Conservation (phyloP, 1,140 invertebrate genomes). For the Zaprionus taronus region DNA sequence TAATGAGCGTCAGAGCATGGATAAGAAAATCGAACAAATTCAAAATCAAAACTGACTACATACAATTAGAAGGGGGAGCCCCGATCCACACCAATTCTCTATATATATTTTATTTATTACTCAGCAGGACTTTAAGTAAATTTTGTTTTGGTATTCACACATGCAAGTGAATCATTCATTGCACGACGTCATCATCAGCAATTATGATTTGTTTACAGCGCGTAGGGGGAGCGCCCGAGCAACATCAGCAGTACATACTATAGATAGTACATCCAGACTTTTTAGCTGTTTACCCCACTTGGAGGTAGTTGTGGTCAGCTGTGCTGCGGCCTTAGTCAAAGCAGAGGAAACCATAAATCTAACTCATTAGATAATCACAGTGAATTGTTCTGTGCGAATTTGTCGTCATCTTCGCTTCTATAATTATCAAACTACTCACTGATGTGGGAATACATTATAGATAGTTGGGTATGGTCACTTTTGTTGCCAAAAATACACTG, state of each 20-base stretch:
- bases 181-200: conserved; percentile 57
- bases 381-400: conserved; percentile 24
- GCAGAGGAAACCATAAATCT: conserved; percentile 27
- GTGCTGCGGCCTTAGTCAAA: conserved; percentile 19
- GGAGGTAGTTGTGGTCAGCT: conserved; percentile 14
- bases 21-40: neutral
- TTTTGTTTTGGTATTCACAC: conserved; percentile 16
- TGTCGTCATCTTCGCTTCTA: conserved; percentile 29
- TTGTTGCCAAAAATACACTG: neutral
- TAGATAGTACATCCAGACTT: neutral
- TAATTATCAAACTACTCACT: conserved; percentile 23
- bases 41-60: neutral
- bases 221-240: neutral
- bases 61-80: too few relatives aligned
- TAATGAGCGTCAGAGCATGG: conserved; percentile 2
- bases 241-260: conserved; percentile 36
- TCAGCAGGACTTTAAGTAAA: conserved; percentile 3
- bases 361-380: conserved; percentile 2
- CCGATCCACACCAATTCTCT: neutral
- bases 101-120: conserved; percentile 11
- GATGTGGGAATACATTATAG: neutral
- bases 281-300: neutral
- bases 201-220: conserved; percentile 57
- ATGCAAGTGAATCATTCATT: conserved; percentile 39
- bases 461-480: neutral